Conservation (phyloP, 2,888 invertebrate species). For the Ophonus ardosiacus region DNA sequence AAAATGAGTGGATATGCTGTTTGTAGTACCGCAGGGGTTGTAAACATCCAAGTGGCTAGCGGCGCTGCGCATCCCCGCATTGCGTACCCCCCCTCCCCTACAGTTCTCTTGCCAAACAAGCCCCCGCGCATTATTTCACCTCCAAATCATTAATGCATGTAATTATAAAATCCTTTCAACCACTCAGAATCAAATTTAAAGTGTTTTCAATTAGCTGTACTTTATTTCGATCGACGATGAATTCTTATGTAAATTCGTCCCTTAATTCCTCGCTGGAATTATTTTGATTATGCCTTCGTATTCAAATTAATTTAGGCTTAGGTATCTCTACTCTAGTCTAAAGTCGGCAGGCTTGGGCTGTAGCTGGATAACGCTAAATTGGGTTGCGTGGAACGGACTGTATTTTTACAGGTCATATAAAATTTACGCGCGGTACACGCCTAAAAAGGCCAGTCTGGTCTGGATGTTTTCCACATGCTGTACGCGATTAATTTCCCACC, state of each 20-base stretch:
- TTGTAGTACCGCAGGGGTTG: not conserved
- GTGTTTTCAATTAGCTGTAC: slow-evolving; percentile 26
- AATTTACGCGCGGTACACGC: slow-evolving; percentile 41
- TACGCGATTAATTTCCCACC: slow-evolving; percentile 55
- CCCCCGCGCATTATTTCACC: not conserved
- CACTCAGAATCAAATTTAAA: slow-evolving; percentile 8
- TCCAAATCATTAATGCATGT: slow-evolving; percentile 31
- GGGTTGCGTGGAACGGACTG: slow-evolving; percentile 27
- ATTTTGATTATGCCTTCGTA: slow-evolving; percentile 37
- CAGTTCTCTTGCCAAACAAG: too few relatives aligned
- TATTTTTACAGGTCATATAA: slow-evolving; percentile 59
- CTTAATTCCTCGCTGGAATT: not conserved
- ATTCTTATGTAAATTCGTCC: slow-evolving; percentile 29
- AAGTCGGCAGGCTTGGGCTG: not conserved
- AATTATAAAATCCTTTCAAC: slow-evolving; percentile 30
- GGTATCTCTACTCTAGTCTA: not conserved
- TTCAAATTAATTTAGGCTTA: slow-evolving; percentile 37
- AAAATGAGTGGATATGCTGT: not conserved
- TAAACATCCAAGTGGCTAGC: not conserved
- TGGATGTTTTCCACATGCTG: slow-evolving; percentile 42
- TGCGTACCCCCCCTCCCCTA: not conserved
- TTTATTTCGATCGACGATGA: slow-evolving; percentile 30
- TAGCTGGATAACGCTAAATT: slow-evolving; percentile 38
- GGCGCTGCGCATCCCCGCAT: slow-evolving; percentile 40
- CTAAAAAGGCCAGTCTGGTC: slow-evolving; percentile 35